Percentiles rank a stretch among this genome's conserved stretches.
Evolutionary conservation across 2,888 invertebrate genomes (phyloP).

Genomic region (Ecliptopera silaceata): DNA sequence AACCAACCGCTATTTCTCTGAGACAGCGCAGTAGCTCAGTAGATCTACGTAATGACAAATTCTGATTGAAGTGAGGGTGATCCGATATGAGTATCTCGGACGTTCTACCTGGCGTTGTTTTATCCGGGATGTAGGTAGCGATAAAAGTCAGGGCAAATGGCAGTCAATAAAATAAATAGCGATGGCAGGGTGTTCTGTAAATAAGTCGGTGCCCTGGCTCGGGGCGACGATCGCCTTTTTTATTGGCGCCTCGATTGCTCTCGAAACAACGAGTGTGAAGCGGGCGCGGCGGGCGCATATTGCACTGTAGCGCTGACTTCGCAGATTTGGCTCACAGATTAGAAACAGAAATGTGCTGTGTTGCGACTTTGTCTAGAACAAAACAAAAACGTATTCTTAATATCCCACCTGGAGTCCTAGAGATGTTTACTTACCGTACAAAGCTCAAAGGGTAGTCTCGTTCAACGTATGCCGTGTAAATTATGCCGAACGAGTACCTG

Average conservation of each 20-base stretch:
- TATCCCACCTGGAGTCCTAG: background rate
- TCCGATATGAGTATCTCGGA: conserved; percentile 40
- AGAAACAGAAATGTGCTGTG: conserved; percentile 57
- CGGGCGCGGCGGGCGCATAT: conserved; percentile 56
- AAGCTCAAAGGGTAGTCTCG: no score
- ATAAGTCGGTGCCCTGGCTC: conserved; percentile 75
- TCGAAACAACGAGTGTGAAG: conserved; percentile 78
- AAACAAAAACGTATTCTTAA: conserved; percentile 4
- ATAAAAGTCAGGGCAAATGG: conserved; percentile 82
- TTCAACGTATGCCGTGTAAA: no score
- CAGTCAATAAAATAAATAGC: conserved; percentile 84
- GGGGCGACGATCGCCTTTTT: conserved; percentile 82
- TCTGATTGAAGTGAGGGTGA: conserved; percentile 26
- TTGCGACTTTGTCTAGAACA: conserved; percentile 47
- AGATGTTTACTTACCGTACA: background rate
- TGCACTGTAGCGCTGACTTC: conserved; percentile 65
- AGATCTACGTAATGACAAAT: conserved; percentile 17
- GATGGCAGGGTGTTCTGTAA: conserved; percentile 81
- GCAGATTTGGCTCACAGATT: conserved; percentile 76
- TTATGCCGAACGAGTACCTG: no score
- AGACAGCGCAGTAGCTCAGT: conserved; percentile 8
- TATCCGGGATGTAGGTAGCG: conserved; percentile 76
- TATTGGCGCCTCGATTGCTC: conserved; percentile 83
- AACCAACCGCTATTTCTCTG: conserved; percentile 13
- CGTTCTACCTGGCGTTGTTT: conserved; percentile 72